Base-by-base conservation (phyloP, 1,140 invertebrate species). In the Ceratosolen solmsi region DNA sequence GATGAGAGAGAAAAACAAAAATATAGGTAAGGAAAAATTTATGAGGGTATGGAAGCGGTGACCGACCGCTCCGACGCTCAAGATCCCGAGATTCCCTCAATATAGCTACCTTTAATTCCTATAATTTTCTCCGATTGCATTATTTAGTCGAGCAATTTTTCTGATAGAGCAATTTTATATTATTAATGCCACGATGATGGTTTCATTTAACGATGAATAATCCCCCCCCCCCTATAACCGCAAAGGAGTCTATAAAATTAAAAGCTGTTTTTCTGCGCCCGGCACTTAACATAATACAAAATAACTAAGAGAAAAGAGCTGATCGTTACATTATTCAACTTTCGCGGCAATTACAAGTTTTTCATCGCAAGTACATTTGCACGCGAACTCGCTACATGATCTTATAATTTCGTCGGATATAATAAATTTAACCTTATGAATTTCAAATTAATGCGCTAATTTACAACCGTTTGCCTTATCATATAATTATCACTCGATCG, bases 11-110 rank as follows among this genome's bases (percentile, higher is more conserved):
- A 63, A n/a, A 9, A 51, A 78, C 83, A 85, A 72, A 77, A 22
- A 60, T 41, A 51, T 82, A 85, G 84, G 83, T 68, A 58, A 78
- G 56, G 65, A 63, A 73, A 73, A 87, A 87, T 89, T 90, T 89
- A 89, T 82, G 87, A 78, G 74, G 80, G 80, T 78, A 72, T 70
- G 63, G 54, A 76, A 73, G 41, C 74, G 75, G 58, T 73, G 38
- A 78, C 49, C 56, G 51, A 77, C 74, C 73, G 73, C 65, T 63
- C 22, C 71, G 36, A 27, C 49, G 75, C 25, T 65, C 72, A 11
- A 49, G n/a, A 25, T 51, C 25, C 49, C 22, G 38, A 36, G 11
- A 51, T 22, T 36, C 51, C 46, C 41, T 76, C 73, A 2, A 60
- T 38, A 75, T 60, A 0, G 49, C 22, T 58, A 51, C 8, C 15